Evolutionary conservation across 2,797 vertebrate species (phyloP), one percentile per base, ranked within the genome.

Genomic region (Lemur catta): DNA sequence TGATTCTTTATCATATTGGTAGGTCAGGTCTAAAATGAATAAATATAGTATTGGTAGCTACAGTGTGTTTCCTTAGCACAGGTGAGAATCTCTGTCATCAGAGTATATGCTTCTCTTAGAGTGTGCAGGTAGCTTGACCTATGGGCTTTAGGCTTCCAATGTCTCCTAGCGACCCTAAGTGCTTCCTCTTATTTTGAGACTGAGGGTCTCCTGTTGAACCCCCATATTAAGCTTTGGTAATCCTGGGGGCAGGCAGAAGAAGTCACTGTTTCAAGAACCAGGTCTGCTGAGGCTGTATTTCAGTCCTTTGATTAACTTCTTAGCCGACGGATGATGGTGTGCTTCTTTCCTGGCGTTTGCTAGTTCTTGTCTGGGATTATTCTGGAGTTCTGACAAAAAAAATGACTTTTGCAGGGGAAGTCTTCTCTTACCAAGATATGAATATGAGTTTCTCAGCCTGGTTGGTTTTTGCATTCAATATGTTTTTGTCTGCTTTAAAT

Each of bases 401-500:
- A 63, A 5, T 74, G 28, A 72, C 67, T 67, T 93, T 71, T 85
- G 24, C 28, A 17, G 1, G 17, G 46, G 52, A 65, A 4, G 7
- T 61, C 41, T 76, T 71, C 26, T 78, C 89, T 81, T 81, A 85
- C 48, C 7, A n/a, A n/a, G 84, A 80, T 76, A 52, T 48, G n/a
- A n/a, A 43, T 57, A 17, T 33, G 2, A 52, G 33, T 78, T 88
- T 95, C 46, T 96, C 26, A 72, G 48, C 43, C 61, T 82, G 46
- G 4, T 65, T 85, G 63, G 13, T 26, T 92, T 97, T 92, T 74
- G 26, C n/a, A 17, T 41, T 52, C 24, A 35, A 0, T 87, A 2
- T 72, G 10, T 71, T 96, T 81, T 95, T 74, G 38, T 65, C 26
- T 91, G n/a, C 55, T 95, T 93, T 89, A 80, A 15, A 33, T 81